Evolutionary conservation across 2,797 vertebrate species (phyloP), one percentile per base, ranked within the genome.

Genomic region (Siniperca undulata): DNA sequence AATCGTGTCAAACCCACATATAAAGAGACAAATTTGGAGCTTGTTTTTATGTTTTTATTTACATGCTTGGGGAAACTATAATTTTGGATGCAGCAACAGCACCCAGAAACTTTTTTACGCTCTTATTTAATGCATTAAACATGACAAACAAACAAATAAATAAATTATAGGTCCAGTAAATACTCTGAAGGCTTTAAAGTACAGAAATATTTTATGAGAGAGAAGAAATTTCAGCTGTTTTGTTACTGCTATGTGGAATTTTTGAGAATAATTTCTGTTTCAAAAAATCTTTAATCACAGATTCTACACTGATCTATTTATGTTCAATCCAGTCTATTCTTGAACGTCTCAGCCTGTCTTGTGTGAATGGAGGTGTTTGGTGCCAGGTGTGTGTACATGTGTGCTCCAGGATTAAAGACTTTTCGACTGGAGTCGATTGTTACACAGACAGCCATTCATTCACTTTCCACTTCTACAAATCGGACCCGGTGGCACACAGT

Each of bases 381-480:
- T 78, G 50, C 59, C 46, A 62, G 50, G 58, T 77, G 77, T 74
- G 22, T 69, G 62, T 65, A 17, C 17, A 7, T 24, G 36, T 60
- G 50, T 69, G 27, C 19, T 46, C 46, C 53, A 58, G 36, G 83
- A 77, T 88, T 74, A 88, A 74, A 71, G 77, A 72, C 50, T 68
- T 85, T n/a, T n/a, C n/a, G n/a, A n/a, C n/a, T 60, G 42, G 5
- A 83, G 34, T 50, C 19, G 10, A 66, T 70, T 61, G 66, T 38
- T 58, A 40, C 20, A 53, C 56, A 6, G 11, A 22, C 11, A 58
- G 20, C 19, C 6, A 42, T 71, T 75, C 19, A 75, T 71, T 52
- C 74, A 59, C 19, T 42, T 22, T 9, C 46, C 58, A 17, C 46
- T 46, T 24, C 12, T 55, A 55, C 10, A 46, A 12, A 24, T 34